These are phyloP conservation scores for Troides oblongomaculatus DNA, from an alignment of 2,888 invertebrate genomes.

Conservation along the genomic window DNA sequence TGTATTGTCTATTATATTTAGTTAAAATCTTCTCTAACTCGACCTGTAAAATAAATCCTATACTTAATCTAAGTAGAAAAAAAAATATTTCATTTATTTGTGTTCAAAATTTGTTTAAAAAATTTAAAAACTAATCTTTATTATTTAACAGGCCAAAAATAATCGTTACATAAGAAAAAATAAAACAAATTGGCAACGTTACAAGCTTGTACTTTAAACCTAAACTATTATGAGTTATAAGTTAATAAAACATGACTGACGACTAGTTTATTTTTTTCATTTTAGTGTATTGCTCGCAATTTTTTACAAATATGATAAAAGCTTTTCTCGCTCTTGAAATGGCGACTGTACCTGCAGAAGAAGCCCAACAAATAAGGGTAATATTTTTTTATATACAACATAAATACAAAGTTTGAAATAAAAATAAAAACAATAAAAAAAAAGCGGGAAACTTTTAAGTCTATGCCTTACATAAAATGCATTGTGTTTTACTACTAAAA, in stretches of 20 bases:
- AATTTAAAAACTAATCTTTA: not conserved
- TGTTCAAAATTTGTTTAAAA: not conserved
- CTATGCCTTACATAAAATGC: not conserved
- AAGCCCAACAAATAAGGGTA: conserved; percentile 56
- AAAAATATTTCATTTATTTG: not conserved
- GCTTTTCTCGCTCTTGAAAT: conserved; percentile 55
- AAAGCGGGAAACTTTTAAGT: not conserved
- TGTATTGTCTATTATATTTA: no score
- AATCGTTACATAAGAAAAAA: conserved; percentile 6
- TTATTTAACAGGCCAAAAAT: not conserved
- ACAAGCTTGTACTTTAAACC: not conserved
- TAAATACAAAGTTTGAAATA: not conserved
- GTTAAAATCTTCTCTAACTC: not conserved
- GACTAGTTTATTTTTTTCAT: not conserved
- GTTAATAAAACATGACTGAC: not conserved
- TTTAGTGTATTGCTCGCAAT: not conserved
- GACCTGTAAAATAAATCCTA: not conserved
- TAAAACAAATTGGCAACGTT: not conserved
- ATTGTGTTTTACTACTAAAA: not conserved
- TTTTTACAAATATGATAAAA: conserved; percentile 43
- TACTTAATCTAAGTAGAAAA: not conserved
- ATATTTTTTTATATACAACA: not conserved
- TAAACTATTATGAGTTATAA: not conserved
- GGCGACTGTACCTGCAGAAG: conserved; percentile 61
- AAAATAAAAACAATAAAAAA: not conserved